Evolutionary conservation across 2,113 vertebrate genomes (phyloP).

Genomic region (Amazona guildingii): DNA sequence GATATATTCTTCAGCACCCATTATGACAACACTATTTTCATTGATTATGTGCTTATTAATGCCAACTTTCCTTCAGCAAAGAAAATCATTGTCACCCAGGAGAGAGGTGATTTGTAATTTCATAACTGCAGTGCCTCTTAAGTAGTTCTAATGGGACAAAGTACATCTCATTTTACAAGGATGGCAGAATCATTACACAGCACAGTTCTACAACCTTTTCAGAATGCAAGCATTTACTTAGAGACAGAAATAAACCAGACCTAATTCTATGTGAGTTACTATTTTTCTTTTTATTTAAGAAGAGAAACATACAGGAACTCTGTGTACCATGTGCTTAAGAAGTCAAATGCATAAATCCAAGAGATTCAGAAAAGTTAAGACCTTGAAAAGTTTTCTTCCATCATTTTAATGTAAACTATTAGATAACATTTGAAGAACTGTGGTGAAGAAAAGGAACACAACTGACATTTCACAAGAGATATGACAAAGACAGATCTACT

Average conservation of each 20-base stretch:
- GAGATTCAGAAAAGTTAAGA: background rate
- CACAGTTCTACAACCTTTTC: background rate
- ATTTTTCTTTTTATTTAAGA: background rate
- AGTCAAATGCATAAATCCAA: background rate
- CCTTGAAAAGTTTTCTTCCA: background rate
- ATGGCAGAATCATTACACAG: background rate
- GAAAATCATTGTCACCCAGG: constrained; percentile 36
- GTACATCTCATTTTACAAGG: constrained; percentile 8
- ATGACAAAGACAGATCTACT: background rate
- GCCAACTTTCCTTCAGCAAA: background rate
- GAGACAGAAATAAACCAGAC: background rate
- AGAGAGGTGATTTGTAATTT: constrained; percentile 10
- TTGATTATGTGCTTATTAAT: constrained; percentile 6
- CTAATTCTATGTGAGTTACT: background rate
- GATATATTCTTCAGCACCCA: background rate
- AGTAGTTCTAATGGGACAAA: constrained; percentile 13
- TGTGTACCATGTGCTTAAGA: background rate
- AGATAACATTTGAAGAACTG: background rate
- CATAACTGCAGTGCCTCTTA: background rate
- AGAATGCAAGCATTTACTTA: background rate
- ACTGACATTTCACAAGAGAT: background rate
- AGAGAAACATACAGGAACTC: background rate
- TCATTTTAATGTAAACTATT: background rate
- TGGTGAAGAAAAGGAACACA: background rate
- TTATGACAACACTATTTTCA: constrained; percentile 4